Evolutionary conservation across 2,797 vertebrate species (phyloP).

Genomic region (Hapalemur alaotrensis): DNA sequence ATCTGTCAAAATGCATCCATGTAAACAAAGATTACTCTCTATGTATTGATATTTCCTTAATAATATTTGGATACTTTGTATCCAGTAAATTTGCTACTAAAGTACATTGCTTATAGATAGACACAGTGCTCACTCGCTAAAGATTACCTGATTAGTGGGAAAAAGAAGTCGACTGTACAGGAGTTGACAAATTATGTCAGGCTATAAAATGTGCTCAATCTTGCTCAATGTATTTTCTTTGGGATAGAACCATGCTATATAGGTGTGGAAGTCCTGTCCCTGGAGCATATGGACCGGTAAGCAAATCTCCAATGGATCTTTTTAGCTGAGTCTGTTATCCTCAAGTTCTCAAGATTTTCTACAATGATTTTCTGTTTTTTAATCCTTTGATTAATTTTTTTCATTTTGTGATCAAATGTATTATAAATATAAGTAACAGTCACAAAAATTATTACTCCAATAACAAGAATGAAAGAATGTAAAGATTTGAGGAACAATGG

Average conservation of each 20-base stretch:
- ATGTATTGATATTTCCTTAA: background rate
- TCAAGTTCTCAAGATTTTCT: background rate
- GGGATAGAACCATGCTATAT: background rate
- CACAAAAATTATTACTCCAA: constrained; percentile 62
- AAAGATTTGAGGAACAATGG: constrained; percentile 71
- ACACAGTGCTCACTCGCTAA: background rate
- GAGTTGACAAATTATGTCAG: background rate
- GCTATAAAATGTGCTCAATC: background rate
- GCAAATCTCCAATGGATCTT: background rate
- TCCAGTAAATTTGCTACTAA: background rate
- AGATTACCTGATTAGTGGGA: background rate
- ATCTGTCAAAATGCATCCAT: background rate
- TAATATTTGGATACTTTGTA: background rate
- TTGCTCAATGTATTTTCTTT: background rate
- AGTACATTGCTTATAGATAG: background rate
- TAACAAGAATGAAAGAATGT: constrained; percentile 68
- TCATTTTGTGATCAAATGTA: constrained; percentile 73
- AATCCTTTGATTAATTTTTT: constrained; percentile 69
- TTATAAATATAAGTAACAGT: constrained; percentile 49
- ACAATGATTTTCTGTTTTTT: constrained; percentile 28
- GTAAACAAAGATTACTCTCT: background rate
- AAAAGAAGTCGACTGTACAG: background rate
- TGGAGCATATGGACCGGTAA: background rate
- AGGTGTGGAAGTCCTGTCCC: background rate
- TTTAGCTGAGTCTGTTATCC: background rate